Conservation (phyloP, 2,888 invertebrate genomes). For the Ethmia dodecea region DNA sequence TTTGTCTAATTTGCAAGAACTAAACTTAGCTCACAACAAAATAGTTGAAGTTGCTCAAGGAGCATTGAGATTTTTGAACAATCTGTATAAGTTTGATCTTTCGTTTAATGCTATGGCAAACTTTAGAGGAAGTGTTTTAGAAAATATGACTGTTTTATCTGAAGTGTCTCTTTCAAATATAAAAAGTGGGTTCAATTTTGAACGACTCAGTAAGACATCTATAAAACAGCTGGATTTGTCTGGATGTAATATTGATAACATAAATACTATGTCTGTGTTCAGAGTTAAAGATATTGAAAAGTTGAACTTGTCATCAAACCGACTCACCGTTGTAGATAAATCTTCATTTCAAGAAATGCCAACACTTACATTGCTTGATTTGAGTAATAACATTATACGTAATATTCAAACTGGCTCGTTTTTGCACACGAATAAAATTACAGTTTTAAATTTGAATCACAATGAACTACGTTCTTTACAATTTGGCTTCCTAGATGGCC, state of each 20-base stretch:
- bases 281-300: conserved; percentile 12
- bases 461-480: conserved; percentile 20
- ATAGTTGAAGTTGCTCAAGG: no score
- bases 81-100: conserved; percentile 15
- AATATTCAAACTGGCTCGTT: conserved; percentile 25
- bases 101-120: conserved; percentile 17
- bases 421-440: conserved; percentile 13
- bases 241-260: conserved; percentile 17
- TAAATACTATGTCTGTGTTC: conserved; percentile 14
- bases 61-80: conserved; percentile 7
- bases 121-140: conserved; percentile 16
- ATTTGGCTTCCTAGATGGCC: conserved; percentile 23
- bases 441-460: conserved; percentile 13
- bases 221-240: conserved; percentile 16
- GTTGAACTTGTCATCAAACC: conserved; percentile 20
- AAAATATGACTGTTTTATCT: conserved; percentile 14
- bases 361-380: conserved; percentile 17
- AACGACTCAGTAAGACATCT: conserved; percentile 10
- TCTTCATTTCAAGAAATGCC: conserved; percentile 19
- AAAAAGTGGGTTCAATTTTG: conserved; percentile 16
- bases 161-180: conserved; percentile 16
- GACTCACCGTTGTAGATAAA: conserved; percentile 19
- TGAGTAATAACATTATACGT: conserved; percentile 21
- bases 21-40: conserved; percentile 19
- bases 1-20: conserved; percentile 13